Evolutionary conservation across 2,888 invertebrate species (phyloP), one percentile per base, ranked within the genome.

Genomic region (Meganola albula): DNA sequence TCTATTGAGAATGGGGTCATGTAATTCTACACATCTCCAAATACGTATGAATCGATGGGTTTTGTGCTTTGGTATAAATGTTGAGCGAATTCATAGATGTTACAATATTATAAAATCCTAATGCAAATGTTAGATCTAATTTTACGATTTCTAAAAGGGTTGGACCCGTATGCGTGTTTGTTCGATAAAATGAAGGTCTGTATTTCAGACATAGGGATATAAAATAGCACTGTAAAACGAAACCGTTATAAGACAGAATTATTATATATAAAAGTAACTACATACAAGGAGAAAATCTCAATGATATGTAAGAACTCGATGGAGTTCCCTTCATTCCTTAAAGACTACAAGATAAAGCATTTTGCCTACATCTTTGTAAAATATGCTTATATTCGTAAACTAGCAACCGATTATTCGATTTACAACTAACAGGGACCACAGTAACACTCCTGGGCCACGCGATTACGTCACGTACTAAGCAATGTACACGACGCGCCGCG

Each of bases 51-150:
- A 77, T 84, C 85, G 85, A 82, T 85, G 85, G 85, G 85, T 70
- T 79, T 80, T 82, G 85, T 82, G 83, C 85, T 85, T 85, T 85
- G 84, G 84, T 85, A 85, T 85, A 82, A 82, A 80, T 69, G 72
- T 84, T 85, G 85, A 85, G 84, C 84, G 83, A 84, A 79, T 82
- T 73, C 69, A 73, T 73, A 72, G 66, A 74, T 71, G 74, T 73
- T 72, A 77, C 56, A 63, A 72, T 79, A 80, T 58, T 74, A 77
- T 80, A 79, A 70, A 76, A 77, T 69, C 67, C 78, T 83, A 83
- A 78, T 79, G 76, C 74, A 69, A 80, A 74, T 67, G 70, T 79
- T 80, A 82, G 74, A 78, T 75, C 83, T 82, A 79, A 72, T 59
- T 70, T 76, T 76, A 80, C 78, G 74, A 75, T 61, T 71, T 72